Percentiles rank a stretch among this genome's conserved stretches.
phyloP scores from a whole-genome alignment of 2,113 vertebrate species.

The Cavia porcellus region DNA sequence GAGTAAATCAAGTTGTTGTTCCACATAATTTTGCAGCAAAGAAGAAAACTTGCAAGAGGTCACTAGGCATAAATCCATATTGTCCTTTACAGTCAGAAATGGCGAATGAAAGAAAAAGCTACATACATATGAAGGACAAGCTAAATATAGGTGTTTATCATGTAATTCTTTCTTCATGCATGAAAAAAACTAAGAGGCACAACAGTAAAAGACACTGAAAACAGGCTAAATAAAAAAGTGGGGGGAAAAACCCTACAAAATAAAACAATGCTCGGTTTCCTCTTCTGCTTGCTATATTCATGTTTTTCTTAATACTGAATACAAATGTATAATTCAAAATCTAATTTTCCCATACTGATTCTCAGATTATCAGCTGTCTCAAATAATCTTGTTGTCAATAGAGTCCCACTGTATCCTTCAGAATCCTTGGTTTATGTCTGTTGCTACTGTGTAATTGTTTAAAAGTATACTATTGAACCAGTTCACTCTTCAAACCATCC shows the following conservation, averaged over 20 bases:
- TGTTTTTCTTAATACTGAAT: not conserved
- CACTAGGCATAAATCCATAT: constrained; percentile 72
- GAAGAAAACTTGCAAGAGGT: constrained; percentile 70
- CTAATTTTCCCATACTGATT: not conserved
- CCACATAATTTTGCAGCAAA: constrained; percentile 76
- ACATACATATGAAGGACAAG: not conserved
- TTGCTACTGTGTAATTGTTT: not conserved
- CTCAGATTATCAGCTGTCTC: not conserved
- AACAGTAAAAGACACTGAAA: not conserved
- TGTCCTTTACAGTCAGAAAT: constrained; percentile 78
- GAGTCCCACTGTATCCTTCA: not conserved
- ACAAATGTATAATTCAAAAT: constrained; percentile 7
- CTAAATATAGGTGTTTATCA: not conserved
- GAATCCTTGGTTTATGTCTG: not conserved
- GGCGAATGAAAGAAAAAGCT: not conserved
- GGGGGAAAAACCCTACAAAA: not conserved
- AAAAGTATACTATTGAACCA: not conserved
- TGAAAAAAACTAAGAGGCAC: not conserved
- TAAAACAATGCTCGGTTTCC: not conserved
- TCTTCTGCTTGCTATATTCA: not conserved
- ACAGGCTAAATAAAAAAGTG: not conserved
- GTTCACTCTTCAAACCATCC: not conserved
- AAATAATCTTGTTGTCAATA: not conserved
- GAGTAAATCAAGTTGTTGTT: constrained; percentile 77
- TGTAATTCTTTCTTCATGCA: not conserved